Evolutionary conservation across 2,113 vertebrate genomes (phyloP).

Genomic region (Ageneiosus marmoratus): DNA sequence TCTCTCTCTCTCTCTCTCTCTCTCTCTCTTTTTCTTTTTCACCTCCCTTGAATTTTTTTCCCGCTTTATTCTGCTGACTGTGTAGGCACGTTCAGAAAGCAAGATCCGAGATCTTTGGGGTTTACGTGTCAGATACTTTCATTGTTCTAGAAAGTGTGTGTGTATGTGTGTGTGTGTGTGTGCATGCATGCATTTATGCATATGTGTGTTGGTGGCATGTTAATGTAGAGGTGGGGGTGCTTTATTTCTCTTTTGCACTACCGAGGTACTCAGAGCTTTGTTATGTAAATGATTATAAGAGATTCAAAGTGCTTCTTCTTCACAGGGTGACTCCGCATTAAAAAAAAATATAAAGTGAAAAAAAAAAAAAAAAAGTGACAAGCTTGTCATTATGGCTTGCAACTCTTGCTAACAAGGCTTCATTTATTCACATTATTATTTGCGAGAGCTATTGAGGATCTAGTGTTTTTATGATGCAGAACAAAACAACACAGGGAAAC

Average conservation of each 20-base stretch:
- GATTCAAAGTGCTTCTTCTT: constrained; percentile 97
- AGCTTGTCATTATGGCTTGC: constrained; percentile 95
- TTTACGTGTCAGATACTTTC: constrained; percentile 91
- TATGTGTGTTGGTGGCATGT: constrained; percentile 55
- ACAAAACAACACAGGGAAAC: background rate
- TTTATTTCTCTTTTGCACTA: constrained; percentile 86
- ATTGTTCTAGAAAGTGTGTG: constrained; percentile 59
- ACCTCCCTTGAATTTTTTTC: constrained; percentile 88
- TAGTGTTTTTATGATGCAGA: background rate
- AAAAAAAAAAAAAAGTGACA: constrained; percentile 89
- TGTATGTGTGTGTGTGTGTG: constrained; percentile 5
- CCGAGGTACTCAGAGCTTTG: constrained; percentile 94
- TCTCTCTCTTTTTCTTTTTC: constrained; percentile 35
- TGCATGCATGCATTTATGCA: constrained; percentile 21
- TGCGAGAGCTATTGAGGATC: constrained; percentile 72
- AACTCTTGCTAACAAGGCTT: constrained; percentile 92
- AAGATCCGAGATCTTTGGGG: constrained; percentile 86
- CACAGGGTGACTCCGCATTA: constrained; percentile 90
- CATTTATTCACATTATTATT: constrained; percentile 83
- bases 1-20: constrained; percentile 47
- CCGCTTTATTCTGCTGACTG: constrained; percentile 95
- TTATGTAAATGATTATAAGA: constrained; percentile 98
- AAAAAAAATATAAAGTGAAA: constrained; percentile 69
- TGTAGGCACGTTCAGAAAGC: constrained; percentile 40
- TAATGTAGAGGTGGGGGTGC: constrained; percentile 67